Conservation (phyloP, 2,113 vertebrate genomes). For the Sinosuthora webbiana region DNA sequence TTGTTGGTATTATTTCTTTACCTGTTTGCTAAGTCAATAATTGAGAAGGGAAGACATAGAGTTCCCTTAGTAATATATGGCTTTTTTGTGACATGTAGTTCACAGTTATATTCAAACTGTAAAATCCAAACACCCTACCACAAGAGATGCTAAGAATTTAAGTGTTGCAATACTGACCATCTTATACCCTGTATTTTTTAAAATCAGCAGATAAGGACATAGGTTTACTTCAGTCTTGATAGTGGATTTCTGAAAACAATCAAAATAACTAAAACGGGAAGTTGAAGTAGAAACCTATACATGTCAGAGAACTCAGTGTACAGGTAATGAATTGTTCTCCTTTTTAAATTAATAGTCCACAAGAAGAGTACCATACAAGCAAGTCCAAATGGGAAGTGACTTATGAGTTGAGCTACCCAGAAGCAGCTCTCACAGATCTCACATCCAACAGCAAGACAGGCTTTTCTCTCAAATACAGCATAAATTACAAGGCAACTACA, state of each 20-base stretch:
- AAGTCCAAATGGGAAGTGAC: neutral
- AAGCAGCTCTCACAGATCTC: neutral
- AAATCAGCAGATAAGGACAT: neutral
- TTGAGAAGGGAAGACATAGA: neutral
- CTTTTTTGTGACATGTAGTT: neutral
- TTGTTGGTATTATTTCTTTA: neutral
- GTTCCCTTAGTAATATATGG: neutral
- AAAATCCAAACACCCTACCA: neutral
- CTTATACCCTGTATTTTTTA: neutral
- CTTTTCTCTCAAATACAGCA: neutral
- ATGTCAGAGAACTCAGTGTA: neutral
- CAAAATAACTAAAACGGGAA: neutral
- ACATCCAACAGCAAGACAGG: neutral
- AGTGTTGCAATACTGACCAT: neutral
- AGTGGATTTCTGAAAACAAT: neutral
- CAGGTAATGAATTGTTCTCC: neutral
- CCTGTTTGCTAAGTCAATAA: neutral
- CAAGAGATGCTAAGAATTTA: neutral
- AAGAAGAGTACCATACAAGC: neutral
- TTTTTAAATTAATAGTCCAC: neutral
- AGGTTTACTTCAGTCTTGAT: neutral
- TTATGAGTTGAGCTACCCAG: neutral
- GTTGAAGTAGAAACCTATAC: neutral
- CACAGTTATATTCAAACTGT: neutral
- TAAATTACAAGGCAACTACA: neutral